A percentile compares a stretch with the other conserved stretches of the same genome.
Evolutionary conservation across 2,797 vertebrate species (phyloP).

Genomic region (Sciaenops ocellatus): DNA sequence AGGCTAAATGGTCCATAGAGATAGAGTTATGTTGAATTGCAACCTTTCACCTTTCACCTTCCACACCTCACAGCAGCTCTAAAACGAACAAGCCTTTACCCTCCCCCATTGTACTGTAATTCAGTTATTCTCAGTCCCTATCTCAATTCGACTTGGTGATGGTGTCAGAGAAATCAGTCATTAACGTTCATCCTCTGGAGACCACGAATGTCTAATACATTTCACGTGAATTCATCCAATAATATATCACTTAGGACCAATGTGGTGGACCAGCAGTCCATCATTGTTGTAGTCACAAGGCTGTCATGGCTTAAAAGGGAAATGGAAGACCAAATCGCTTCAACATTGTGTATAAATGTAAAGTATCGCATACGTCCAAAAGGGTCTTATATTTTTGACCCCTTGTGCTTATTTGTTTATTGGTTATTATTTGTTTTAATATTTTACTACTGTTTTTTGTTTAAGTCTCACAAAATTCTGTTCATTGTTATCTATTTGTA

Average conservation of each 20-base stretch:
- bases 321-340: background rate
- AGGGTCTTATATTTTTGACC: no score
- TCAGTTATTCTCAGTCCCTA: no score
- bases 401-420: no score
- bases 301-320: background rate
- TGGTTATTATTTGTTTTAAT: no score
- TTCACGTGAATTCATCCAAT: background rate
- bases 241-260: background rate
- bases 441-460: no score
- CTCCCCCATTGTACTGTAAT: no score
- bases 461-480: no score
- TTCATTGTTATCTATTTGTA: no score
- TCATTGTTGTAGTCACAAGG: background rate
- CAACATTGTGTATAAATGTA: background rate
- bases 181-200: background rate
- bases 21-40: background rate
- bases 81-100: background rate
- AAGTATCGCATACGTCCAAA: no score
- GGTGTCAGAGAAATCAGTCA: background rate
- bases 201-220: background rate
- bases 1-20: background rate
- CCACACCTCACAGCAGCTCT: background rate
- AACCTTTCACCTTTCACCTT: background rate
- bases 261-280: background rate
- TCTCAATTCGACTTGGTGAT: background rate